Percentiles rank a stretch among this genome's conserved stretches.
Conservation (phyloP, 1,140 invertebrate species). For the Drosophila pseudoobscura region DNA sequence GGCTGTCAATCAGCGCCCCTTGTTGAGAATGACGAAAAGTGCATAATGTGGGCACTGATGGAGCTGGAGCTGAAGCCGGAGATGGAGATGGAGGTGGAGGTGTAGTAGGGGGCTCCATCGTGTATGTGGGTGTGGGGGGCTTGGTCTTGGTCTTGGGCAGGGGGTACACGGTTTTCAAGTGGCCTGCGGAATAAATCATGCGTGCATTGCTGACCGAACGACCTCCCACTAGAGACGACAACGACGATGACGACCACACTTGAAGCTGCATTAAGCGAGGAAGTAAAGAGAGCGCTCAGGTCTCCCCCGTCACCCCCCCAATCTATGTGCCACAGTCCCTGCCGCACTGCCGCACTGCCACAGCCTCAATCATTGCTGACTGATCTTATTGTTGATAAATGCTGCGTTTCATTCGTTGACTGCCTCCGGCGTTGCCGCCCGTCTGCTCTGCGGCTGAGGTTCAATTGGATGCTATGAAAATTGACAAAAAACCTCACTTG, state of each 20-base stretch:
- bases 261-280: conserved; percentile 51
- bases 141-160: background rate
- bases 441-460: conserved; percentile 6
- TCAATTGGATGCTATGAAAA: conserved; percentile 58
- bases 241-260: conserved; percentile 56
- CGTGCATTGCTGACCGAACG: conserved; percentile 46
- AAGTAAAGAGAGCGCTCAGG: conserved; percentile 26
- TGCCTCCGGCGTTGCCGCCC: conserved; percentile 34
- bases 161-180: conserved; percentile 23
- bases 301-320: background rate
- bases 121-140: background rate
- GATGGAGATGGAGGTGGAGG: background rate
- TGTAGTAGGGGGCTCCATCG: background rate
- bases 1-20: conserved; percentile 73
- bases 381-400: conserved; percentile 74
- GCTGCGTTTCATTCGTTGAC: conserved; percentile 63
- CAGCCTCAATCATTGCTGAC: conserved; percentile 58
- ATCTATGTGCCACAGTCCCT: no score
- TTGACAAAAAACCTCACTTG: conserved; percentile 63
- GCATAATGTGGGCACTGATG: conserved; percentile 41
- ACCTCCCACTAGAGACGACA: conserved; percentile 57
- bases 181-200: conserved; percentile 54
- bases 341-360: background rate
- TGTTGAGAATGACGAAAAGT: conserved; percentile 67
- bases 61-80: background rate